Evolutionary conservation across 1,140 invertebrate genomes (phyloP), one percentile per base, ranked within the genome.

Genomic region (Hyles euphorbiae): DNA sequence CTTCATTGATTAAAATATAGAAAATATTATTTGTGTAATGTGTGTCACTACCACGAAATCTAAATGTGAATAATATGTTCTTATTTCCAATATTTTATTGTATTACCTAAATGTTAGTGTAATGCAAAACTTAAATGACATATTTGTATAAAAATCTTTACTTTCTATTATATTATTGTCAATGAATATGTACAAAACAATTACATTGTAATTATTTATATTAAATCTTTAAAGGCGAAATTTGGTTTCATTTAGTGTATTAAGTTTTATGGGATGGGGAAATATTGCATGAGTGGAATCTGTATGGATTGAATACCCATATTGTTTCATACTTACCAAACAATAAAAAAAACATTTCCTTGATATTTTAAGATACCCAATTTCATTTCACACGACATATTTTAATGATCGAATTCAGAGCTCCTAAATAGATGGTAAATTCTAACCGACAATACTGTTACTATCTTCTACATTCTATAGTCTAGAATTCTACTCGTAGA

Each of bases 151-250:
- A 79, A 54, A 77, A 77, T 76, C 75, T 78, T 78, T 78, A 77
- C 72, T 81, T 81, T 76, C 74, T 78, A 74, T 75, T 75, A 78
- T 82, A 10, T 40, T 78, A 71, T 67, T 67, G 53, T 84, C 81
- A 78, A 83, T 82, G 74, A 74, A 76, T 83, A 83, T 85, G 80
- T 85, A 85, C 82, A 85, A 85, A 85, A 72, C 76, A 70, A 82
- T 82, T 76, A 82, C 71, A 79, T 78, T 83, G 73, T 83, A 81
- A 83, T 78, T 81, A 85, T 85, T 85, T 85, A 78, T 83, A 85
- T 78, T 86, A 86, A 86, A 86, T 86, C 74, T 83, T 83, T 86
- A 81, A 86, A 83, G 74, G 72, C 66, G 60, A 60, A 57, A 33
- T 34, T 59, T 59, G 22, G 49, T 67, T 54, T 67, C 1, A 56